A percentile compares a stretch with the other conserved stretches of the same genome.
phyloP scores from a whole-genome alignment of 2,797 vertebrate genomes.

The Sibirionetta formosa region DNA sequence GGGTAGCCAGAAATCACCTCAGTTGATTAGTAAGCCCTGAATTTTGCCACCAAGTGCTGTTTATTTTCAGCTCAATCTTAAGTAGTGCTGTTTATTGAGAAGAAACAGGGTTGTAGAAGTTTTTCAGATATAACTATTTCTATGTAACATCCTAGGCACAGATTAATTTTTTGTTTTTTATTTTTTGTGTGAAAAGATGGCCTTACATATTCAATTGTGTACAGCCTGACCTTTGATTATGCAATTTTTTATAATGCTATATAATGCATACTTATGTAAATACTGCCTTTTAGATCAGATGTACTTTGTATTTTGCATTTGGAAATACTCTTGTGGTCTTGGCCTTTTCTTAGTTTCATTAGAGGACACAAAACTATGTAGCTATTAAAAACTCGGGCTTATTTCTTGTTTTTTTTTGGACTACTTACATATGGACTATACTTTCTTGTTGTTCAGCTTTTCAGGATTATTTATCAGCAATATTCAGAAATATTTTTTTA shows the following conservation, averaged over 20 bases:
- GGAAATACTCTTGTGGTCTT: not conserved
- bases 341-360: not conserved
- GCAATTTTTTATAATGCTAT: not conserved
- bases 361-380: not conserved
- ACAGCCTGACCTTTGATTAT: slow-evolving; percentile 35
- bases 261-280: slow-evolving; percentile 4
- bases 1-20: not conserved
- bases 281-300: not conserved
- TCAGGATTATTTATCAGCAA: not conserved
- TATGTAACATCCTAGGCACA: not conserved
- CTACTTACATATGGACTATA: not conserved
- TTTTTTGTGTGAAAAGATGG: not conserved
- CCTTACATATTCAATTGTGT: not conserved
- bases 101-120: not conserved
- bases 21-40: not conserved
- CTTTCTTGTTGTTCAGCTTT: not conserved
- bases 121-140: not conserved
- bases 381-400: not conserved
- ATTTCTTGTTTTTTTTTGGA: not conserved
- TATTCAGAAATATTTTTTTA: not conserved
- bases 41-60: not conserved
- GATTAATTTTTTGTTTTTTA: not conserved
- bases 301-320: not conserved
- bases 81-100: not conserved
- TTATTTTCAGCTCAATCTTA: not conserved